Conservation (phyloP, 2,888 invertebrate genomes). For the Buathra laborator region DNA sequence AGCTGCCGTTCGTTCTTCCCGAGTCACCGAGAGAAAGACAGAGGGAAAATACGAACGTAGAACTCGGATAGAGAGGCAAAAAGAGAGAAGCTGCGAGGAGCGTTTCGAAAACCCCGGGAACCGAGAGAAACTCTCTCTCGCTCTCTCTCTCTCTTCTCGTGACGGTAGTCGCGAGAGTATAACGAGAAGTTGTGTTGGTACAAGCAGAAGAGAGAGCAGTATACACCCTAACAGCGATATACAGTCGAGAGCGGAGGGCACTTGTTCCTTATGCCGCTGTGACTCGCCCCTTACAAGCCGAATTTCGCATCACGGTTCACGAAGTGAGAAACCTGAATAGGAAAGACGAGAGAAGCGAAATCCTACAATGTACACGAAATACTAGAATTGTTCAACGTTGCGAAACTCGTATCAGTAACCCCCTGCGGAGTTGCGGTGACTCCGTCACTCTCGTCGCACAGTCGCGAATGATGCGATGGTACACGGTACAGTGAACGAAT, state of each 20-base stretch:
- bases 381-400: slow-evolving; percentile 46
- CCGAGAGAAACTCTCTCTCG: slow-evolving; percentile 23
- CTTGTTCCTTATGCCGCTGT: slow-evolving; percentile 48
- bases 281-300: slow-evolving; percentile 39
- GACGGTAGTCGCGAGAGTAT: slow-evolving; percentile 28
- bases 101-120: slow-evolving; percentile 19
- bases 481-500: slow-evolving; percentile 28
- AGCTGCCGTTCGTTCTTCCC: slow-evolving; percentile 29
- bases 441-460: slow-evolving; percentile 5
- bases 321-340: slow-evolving; percentile 69
- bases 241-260: slow-evolving; percentile 27
- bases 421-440: not conserved
- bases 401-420: not conserved
- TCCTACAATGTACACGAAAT: slow-evolving; percentile 51
- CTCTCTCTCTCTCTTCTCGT: not conserved
- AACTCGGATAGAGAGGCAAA: slow-evolving; percentile 4
- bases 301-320: slow-evolving; percentile 74
- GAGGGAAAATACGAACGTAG: slow-evolving; percentile 23
- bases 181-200: slow-evolving; percentile 8
- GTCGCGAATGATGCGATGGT: not conserved
- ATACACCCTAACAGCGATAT: slow-evolving; percentile 17
- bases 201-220: not conserved
- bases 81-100: slow-evolving; percentile 14
- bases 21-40: slow-evolving; percentile 14
- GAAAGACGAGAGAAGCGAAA: slow-evolving; percentile 35